Evolutionary conservation across 2,113 vertebrate species (phyloP).

Genomic region (Sinocyclocheilus anshuiensis): DNA sequence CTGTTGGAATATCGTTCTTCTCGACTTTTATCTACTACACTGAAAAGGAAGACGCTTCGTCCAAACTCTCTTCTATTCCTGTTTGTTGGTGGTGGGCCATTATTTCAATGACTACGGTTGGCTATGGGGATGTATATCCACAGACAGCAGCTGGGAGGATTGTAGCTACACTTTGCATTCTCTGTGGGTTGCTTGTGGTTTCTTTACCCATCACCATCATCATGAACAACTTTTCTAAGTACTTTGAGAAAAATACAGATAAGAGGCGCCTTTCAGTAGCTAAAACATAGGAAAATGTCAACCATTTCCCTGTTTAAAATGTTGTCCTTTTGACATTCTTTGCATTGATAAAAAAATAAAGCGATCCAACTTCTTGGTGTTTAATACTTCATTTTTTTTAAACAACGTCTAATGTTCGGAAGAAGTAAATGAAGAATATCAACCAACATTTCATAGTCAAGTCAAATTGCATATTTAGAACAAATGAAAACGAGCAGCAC

Average conservation of each 20-base stretch:
- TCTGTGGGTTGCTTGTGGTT: slow-evolving; percentile 92
- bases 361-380: no score
- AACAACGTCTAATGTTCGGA: background rate
- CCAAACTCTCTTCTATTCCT: slow-evolving; percentile 86
- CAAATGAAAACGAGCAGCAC: no score
- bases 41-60: slow-evolving; percentile 84
- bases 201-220: slow-evolving; percentile 97
- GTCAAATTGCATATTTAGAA: background rate
- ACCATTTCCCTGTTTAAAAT: background rate
- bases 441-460: background rate
- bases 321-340: background rate
- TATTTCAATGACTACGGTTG: slow-evolving; percentile 96
- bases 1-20: slow-evolving; percentile 92
- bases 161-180: slow-evolving; percentile 86
- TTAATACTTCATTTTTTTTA: background rate
- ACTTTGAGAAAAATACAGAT: slow-evolving; percentile 64
- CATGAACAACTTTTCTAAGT: slow-evolving; percentile 97
- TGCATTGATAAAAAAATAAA: background rate
- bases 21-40: slow-evolving; percentile 90
- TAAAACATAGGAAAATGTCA: background rate
- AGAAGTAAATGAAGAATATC: background rate
- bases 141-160: slow-evolving; percentile 86
- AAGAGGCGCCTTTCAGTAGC: background rate
- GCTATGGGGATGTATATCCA: slow-evolving; percentile 92
- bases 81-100: slow-evolving; percentile 98